Conservation (phyloP, 2,113 vertebrate species). For the Athene cunicularia region DNA sequence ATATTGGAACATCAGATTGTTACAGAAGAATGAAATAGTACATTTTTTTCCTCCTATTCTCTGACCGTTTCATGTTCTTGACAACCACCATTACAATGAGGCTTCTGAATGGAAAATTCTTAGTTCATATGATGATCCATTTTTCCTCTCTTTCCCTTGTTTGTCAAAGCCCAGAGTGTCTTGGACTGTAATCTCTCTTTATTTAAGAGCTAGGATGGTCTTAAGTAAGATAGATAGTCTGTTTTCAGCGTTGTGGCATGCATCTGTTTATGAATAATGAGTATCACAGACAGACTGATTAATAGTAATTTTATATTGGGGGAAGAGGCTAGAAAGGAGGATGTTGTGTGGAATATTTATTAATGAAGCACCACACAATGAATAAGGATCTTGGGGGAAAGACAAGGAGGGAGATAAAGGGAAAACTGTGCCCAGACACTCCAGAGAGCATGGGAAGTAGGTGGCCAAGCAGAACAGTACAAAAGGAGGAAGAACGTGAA, state of each 20-base stretch:
- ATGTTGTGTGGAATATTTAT: neutral
- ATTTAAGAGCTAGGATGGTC: neutral
- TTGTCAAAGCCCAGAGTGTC: neutral
- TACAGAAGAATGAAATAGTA: neutral
- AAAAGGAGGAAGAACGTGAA: neutral
- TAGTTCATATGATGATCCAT: neutral
- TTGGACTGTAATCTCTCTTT: neutral
- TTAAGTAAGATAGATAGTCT: slow-evolving; percentile 46
- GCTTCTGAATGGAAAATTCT: neutral
- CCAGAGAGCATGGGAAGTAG: neutral
- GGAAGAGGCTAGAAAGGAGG: neutral
- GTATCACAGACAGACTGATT: neutral
- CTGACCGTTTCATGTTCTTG: neutral
- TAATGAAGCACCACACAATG: neutral
- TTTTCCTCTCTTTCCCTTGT: neutral
- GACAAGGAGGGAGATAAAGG: neutral
- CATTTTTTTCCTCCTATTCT: neutral
- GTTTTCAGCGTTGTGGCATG: neutral
- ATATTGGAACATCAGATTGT: neutral
- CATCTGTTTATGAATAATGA: slow-evolving; percentile 42
- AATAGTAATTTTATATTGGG: neutral
- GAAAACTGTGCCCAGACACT: neutral
- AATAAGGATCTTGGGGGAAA: neutral
- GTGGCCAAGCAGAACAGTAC: neutral
- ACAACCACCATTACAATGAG: neutral